Evolutionary conservation across 1,140 invertebrate species (phyloP).

Genomic region (Lasioglossum albipes): DNA sequence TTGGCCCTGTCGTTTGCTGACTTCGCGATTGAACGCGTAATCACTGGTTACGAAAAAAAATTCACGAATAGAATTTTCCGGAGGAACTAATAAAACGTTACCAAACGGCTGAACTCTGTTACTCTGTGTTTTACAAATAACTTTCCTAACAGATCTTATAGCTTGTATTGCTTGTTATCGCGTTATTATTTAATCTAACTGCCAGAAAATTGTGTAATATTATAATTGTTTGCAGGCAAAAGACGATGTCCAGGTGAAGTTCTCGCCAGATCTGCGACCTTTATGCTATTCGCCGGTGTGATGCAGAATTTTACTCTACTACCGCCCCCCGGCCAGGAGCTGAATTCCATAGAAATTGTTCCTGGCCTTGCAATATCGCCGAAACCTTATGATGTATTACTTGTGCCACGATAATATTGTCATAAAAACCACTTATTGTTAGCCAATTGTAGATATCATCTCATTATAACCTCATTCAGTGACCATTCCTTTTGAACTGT

Average conservation of each 20-base stretch:
- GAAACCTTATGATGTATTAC: conserved; percentile 71
- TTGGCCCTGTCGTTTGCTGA: not conserved
- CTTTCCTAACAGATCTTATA: no score
- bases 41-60: no score
- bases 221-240: conserved; percentile 81
- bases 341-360: conserved; percentile 60
- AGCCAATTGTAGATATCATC: not conserved
- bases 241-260: conserved; percentile 89
- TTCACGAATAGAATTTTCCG: no score
- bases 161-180: no score
- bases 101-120: no score
- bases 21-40: not conserved
- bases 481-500: no score
- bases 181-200: no score
- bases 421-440: no score
- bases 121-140: no score
- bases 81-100: no score
- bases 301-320: conserved; percentile 81
- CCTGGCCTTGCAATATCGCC: conserved; percentile 71
- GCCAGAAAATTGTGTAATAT: no score
- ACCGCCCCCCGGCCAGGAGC: conserved; percentile 69
- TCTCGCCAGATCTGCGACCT: conserved; percentile 86
- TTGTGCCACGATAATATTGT: conserved; percentile 54
- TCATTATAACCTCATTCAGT: no score
- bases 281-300: conserved; percentile 86